phyloP scores from a whole-genome alignment of 2,888 invertebrate genomes.

The Synanthedon formicaeformis region DNA sequence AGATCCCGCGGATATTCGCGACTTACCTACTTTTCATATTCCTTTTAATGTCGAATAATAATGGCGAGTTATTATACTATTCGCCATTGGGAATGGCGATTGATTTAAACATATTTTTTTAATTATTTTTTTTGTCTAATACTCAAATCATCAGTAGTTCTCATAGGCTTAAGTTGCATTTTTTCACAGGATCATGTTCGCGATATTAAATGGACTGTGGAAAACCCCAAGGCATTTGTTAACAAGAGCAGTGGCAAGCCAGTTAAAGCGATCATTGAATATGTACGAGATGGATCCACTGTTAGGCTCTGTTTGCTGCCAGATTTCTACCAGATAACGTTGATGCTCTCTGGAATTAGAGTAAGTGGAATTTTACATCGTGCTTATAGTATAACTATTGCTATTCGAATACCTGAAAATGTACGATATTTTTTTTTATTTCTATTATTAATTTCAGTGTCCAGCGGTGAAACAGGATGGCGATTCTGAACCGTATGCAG shows the following conservation, averaged over 20 bases:
- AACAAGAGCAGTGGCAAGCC: constrained; percentile 89
- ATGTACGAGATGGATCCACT: constrained; percentile 97
- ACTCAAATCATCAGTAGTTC: no score
- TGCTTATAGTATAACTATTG: constrained; percentile 1
- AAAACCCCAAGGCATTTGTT: constrained; percentile 78
- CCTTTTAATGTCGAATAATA: no score
- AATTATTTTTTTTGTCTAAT: neutral
- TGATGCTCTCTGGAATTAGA: constrained; percentile 95
- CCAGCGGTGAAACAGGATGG: constrained; percentile 83
- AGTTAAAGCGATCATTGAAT: constrained; percentile 93
- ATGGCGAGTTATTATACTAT: no score
- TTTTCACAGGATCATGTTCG: constrained; percentile 77
- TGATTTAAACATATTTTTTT: neutral
- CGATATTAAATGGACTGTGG: constrained; percentile 89
- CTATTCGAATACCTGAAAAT: neutral
- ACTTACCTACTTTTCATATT: neutral
- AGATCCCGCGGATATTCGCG: neutral
- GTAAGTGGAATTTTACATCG: constrained; percentile 46
- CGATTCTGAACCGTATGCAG: constrained; percentile 77
- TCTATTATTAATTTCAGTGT: constrained; percentile 56
- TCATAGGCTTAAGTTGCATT: no score
- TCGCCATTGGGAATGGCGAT: no score
- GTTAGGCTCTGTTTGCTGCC: constrained; percentile 92
- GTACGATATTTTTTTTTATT: no score
- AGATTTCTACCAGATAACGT: constrained; percentile 89